phyloP scores from a whole-genome alignment of 2,797 vertebrate genomes.

The Bufotes viridis region DNA sequence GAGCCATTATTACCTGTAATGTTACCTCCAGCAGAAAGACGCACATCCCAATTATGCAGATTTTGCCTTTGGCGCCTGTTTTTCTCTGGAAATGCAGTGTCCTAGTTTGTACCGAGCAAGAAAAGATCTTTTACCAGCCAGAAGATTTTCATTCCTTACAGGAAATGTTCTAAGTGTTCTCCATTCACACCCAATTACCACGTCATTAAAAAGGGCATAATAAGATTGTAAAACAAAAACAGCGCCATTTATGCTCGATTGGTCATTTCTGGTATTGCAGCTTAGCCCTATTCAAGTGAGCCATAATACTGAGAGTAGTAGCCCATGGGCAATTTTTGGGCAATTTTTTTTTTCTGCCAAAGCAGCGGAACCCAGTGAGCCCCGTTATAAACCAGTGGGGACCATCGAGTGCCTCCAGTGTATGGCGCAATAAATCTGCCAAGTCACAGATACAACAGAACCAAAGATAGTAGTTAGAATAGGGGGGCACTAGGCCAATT shows the following conservation, averaged over 20 bases:
- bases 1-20: conserved; percentile 60
- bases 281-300: too few relatives aligned
- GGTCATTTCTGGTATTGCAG: not conserved
- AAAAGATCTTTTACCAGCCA: not conserved
- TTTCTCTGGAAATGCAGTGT: conserved; percentile 29
- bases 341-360: too few relatives aligned
- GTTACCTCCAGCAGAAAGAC: conserved; percentile 50
- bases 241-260: not conserved
- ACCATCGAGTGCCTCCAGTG: too few relatives aligned
- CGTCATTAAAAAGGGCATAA: not conserved
- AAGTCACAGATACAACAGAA: too few relatives aligned
- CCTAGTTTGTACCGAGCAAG: not conserved
- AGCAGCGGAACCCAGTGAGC: too few relatives aligned
- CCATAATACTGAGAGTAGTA: too few relatives aligned
- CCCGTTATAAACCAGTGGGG: too few relatives aligned
- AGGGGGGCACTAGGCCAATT: too few relatives aligned
- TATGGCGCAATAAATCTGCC: too few relatives aligned
- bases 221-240: not conserved
- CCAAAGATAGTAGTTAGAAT: too few relatives aligned
- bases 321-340: too few relatives aligned
- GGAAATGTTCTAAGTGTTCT: not conserved
- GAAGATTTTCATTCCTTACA: conserved; percentile 46
- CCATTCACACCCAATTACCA: conserved; percentile 1
- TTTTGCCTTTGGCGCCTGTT: conserved; percentile 46
- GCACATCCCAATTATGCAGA: conserved; percentile 29